Evolutionary conservation across 2,113 vertebrate genomes (phyloP).

Genomic region (Hirundichthys speculiger): DNA sequence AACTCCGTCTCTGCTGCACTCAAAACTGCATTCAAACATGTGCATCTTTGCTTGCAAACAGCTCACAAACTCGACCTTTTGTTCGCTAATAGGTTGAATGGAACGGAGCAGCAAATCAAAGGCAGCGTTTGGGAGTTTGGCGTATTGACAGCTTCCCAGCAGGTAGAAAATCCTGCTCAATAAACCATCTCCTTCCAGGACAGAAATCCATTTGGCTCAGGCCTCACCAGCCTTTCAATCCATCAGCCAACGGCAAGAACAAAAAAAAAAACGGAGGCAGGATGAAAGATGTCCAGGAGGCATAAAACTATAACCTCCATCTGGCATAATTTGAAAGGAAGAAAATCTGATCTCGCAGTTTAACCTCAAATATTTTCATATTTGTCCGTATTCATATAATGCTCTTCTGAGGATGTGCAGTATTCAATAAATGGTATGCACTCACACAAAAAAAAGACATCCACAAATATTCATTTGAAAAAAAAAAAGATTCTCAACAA

Average conservation of each 20-base stretch:
- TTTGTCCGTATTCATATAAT: too few species aligned
- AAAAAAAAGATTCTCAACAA: too few species aligned
- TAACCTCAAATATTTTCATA: not conserved
- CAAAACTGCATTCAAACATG: not conserved
- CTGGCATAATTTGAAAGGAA: constrained; percentile 1
- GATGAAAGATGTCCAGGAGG: constrained; percentile 18
- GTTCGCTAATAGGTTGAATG: constrained; percentile 37
- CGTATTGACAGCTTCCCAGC: constrained; percentile 67
- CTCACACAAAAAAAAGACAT: too few species aligned
- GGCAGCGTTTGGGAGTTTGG: constrained; percentile 44
- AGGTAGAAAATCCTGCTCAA: constrained; percentile 59
- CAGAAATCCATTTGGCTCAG: constrained; percentile 60
- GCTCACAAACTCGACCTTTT: constrained; percentile 42
- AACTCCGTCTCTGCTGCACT: not conserved
- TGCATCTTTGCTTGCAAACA: not conserved
- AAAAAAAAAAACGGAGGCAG: constrained; percentile 10
- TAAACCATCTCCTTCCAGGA: constrained; percentile 53
- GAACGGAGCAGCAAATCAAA: constrained; percentile 57
- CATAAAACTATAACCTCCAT: constrained; percentile 38
- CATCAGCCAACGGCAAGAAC: constrained; percentile 36
- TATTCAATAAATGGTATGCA: too few species aligned
- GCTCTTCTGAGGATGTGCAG: too few species aligned
- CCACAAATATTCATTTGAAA: too few species aligned
- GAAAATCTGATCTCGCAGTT: not conserved
- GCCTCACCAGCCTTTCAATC: constrained; percentile 55